These are phyloP conservation scores for Neotoma lepida DNA, from an alignment of 2,113 vertebrate species.

Conservation along the genomic window DNA sequence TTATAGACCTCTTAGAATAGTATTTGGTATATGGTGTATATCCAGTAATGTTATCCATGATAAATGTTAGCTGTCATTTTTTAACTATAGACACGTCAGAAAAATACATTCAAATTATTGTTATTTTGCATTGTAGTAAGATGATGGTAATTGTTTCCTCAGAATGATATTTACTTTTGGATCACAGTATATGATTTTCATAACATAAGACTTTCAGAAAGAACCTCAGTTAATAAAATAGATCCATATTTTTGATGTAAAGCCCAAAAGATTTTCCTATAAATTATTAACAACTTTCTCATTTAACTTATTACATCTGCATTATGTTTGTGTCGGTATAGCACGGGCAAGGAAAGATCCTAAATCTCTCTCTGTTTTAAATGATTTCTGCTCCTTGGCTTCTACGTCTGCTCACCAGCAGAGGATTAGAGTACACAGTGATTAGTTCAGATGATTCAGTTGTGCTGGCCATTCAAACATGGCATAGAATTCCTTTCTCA, in stretches of 20 bases:
- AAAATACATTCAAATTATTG: not conserved
- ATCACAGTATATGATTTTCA: not conserved
- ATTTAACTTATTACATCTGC: conserved; percentile 18
- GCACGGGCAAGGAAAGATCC: not conserved
- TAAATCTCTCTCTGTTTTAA: not conserved
- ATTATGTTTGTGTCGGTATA: conserved; percentile 46
- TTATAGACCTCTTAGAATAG: conserved; percentile 40
- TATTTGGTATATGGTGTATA: not conserved
- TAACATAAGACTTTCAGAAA: not conserved
- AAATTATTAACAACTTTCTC: not conserved
- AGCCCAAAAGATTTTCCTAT: not conserved
- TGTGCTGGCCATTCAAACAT: not conserved
- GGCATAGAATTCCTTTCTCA: conserved; percentile 25
- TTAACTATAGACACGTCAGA: conserved; percentile 4
- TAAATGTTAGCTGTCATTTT: conserved; percentile 44
- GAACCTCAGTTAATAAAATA: not conserved
- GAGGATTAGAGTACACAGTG: not conserved
- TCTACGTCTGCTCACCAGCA: not conserved
- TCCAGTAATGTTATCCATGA: conserved; percentile 6
- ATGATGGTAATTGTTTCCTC: conserved; percentile 23
- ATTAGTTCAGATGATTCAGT: conserved; percentile 27
- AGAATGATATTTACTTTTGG: not conserved
- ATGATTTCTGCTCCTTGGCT: not conserved
- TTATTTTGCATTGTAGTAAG: conserved; percentile 30
- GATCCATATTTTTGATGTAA: conserved; percentile 11